Conservation (phyloP, 2,797 vertebrate genomes). For the Spatula versicolor region DNA sequence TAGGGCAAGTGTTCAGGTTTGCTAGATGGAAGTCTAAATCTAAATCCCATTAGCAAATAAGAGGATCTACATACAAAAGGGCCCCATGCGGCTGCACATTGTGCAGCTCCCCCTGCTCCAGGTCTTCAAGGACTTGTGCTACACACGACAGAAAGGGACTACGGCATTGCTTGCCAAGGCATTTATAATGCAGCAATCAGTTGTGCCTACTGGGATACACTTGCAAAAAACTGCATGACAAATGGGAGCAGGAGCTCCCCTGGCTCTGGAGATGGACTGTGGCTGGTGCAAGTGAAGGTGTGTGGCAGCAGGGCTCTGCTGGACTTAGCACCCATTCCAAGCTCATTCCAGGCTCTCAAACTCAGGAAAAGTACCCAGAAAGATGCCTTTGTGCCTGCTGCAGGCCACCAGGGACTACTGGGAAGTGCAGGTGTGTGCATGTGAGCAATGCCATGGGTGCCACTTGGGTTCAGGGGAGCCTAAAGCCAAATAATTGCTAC, state of each 20-base stretch:
- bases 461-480: not conserved
- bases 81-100: not conserved
- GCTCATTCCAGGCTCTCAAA: not conserved
- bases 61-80: not conserved
- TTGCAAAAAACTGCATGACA: not conserved
- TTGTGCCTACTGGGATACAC: not conserved
- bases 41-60: constrained; percentile 2
- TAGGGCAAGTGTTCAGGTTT: not conserved
- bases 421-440: no score
- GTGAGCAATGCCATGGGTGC: not conserved
- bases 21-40: not conserved
- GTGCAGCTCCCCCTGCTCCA: not conserved
- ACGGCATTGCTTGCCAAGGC: not conserved
- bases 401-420: no score
- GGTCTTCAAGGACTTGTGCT: not conserved
- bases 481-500: not conserved
- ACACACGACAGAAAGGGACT: fast-evolving
- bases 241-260: not conserved
- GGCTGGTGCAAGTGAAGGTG: not conserved
- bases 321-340: not conserved
- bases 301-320: not conserved
- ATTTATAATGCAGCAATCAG: not conserved
- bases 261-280: not conserved
- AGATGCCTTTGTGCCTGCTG: not conserved
- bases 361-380: not conserved